Evolutionary conservation across 2,888 invertebrate species (phyloP), one percentile per base, ranked within the genome.

Genomic region (Philereme vetulata): DNA sequence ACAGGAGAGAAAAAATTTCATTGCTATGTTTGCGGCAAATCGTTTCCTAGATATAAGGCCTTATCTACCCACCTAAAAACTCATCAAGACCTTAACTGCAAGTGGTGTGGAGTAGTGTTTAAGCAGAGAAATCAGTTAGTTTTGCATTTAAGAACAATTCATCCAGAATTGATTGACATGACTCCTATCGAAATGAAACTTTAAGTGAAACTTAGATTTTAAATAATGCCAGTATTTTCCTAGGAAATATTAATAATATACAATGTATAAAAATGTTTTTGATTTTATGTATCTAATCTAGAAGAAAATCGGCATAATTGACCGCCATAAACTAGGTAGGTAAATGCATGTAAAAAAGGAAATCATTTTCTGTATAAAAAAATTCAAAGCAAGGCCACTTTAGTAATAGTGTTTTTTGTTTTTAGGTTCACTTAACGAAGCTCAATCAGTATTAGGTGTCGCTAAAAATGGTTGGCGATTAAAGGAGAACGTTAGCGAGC

Each of bases 361-460:
- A n/a, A n/a, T n/a, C n/a, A n/a, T n/a, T n/a, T n/a, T n/a, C n/a
- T n/a, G n/a, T n/a, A n/a, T n/a, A n/a, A n/a, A n/a, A n/a, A n/a
- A 4, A 38, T 6, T 7, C 6, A 5, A 38, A 0, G 38, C 4
- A 21, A 21, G 21, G 2, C 21, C 21, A 21, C 21, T 21, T 21
- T 47, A 38, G 33, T 56, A 48, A 54, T 48, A 51, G 62, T 63
- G 6, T 53, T 60, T 54, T 85, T 85, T 86, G 66, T 80, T 90
- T 90, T 84, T 91, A 92, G 92, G 90, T 88, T 79, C 87, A 81
- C 78, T 81, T 82, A 76, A 59, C 63, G 80, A 81, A 66, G 71
- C 64, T 60, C 65, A 61, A 50, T 64, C 59, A 45, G 10, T 50
- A 43, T 63, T 83, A 76, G 73, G 77, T 65, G 73, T 59, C 65